Percentiles rank a stretch among this genome's conserved stretches.
phyloP scores from a whole-genome alignment of 2,113 vertebrate genomes.

The Megaceryle torquata region DNA sequence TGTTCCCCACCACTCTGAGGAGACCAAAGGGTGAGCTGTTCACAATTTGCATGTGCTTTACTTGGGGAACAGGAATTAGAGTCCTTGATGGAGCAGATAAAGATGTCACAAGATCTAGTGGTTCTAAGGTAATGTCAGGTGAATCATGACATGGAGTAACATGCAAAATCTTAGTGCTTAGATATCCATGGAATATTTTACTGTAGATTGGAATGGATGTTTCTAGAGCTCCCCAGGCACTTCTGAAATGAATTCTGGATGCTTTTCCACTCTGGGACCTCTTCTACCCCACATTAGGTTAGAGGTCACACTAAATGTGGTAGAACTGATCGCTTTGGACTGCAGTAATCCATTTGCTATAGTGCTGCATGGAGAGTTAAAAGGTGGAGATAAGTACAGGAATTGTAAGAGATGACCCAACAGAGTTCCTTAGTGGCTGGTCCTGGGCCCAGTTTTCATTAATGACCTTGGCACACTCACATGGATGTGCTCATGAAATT shows the following conservation, averaged over 20 bases:
- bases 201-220: neutral
- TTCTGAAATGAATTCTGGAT: neutral
- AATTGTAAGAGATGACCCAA: neutral
- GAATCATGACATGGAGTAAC: neutral
- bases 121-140: neutral
- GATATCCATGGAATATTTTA: neutral
- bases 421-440: neutral
- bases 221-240: neutral
- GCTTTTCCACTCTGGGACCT: neutral
- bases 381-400: neutral
- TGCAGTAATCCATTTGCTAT: neutral
- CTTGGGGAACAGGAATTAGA: neutral
- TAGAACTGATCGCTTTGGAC: neutral
- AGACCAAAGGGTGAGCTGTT: neutral
- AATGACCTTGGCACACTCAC: neutral
- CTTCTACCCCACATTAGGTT: neutral
- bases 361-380: neutral
- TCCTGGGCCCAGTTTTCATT: neutral
- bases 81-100: neutral
- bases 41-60: neutral
- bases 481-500: conserved; percentile 1
- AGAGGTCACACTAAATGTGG: neutral
- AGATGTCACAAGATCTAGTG: neutral
- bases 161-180: neutral
- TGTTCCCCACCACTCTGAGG: neutral